Conservation (phyloP, 2,797 vertebrate species). For the Benthosema pterotum region DNA sequence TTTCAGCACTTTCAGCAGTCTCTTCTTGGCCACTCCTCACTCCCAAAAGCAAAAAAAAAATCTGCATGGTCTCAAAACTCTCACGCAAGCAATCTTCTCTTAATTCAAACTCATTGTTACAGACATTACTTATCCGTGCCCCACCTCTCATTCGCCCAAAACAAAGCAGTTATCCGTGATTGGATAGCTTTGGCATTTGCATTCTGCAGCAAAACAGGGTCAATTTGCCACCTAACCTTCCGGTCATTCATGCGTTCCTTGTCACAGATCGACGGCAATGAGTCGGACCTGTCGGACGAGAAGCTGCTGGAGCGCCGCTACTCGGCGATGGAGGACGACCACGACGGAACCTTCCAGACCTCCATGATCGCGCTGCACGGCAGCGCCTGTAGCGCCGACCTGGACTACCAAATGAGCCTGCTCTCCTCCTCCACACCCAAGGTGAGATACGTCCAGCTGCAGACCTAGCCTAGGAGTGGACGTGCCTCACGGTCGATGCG, state of each 20-base stretch:
- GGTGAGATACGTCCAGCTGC: too few relatives aligned
- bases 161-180: slow-evolving; percentile 17
- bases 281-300: slow-evolving; percentile 85
- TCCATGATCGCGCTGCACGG: slow-evolving; percentile 86
- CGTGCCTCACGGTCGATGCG: too few relatives aligned
- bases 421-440: slow-evolving; percentile 81
- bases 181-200: slow-evolving; percentile 18
- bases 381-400: slow-evolving; percentile 80
- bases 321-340: slow-evolving; percentile 79
- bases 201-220: background rate
- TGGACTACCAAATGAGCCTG: slow-evolving; percentile 73
- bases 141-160: too few relatives aligned
- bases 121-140: background rate
- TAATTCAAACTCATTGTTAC: background rate
- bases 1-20: too few relatives aligned
- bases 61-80: too few relatives aligned
- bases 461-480: too few relatives aligned
- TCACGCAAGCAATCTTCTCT: too few relatives aligned
- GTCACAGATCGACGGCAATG: slow-evolving; percentile 87
- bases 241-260: slow-evolving; percentile 38
- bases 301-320: slow-evolving; percentile 80
- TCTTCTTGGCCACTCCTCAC: too few relatives aligned
- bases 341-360: slow-evolving; percentile 76
- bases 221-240: background rate
- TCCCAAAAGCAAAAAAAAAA: too few relatives aligned